Percentiles rank a stretch among this genome's conserved stretches.
phyloP scores from a whole-genome alignment of 2,888 invertebrate species.

The Oligia latruncula region DNA sequence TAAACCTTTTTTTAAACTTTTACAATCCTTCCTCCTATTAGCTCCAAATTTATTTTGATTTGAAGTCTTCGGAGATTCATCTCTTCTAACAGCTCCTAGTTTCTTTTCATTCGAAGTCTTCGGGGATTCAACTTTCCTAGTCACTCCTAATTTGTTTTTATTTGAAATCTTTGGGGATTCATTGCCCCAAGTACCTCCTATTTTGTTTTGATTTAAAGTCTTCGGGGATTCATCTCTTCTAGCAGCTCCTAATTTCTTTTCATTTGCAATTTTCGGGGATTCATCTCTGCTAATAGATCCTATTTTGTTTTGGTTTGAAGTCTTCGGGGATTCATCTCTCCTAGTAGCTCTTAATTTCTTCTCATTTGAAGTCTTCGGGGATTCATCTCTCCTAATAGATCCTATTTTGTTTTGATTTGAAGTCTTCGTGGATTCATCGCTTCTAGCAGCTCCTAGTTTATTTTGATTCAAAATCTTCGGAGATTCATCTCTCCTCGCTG shows the following conservation, averaged over 20 bases:
- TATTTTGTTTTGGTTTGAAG: not conserved
- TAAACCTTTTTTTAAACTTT: slow-evolving; percentile 47
- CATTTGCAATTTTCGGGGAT: not conserved
- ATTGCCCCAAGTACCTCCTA: not conserved
- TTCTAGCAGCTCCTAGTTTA: not conserved
- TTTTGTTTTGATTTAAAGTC: slow-evolving; percentile 18
- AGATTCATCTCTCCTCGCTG: not conserved
- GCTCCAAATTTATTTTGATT: not conserved
- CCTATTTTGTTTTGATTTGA: not conserved
- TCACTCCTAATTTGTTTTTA: not conserved
- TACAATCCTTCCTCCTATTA: slow-evolving; percentile 45
- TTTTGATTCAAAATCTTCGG: not conserved
- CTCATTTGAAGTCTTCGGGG: not conserved
- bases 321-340: not conserved
- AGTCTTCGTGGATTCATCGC: slow-evolving; percentile 1
- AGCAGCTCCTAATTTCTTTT: slow-evolving; percentile 28
- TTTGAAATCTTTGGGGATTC: not conserved
- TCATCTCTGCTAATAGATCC: slow-evolving; percentile 1
- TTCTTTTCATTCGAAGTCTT: not conserved
- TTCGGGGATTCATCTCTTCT: not conserved
- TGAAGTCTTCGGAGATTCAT: not conserved
- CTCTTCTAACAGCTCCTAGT: not conserved
- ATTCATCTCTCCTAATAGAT: slow-evolving; percentile 7
- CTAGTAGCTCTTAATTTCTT: slow-evolving; percentile 19
- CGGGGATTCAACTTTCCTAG: too few relatives aligned